These are phyloP conservation scores for Petaurus breviceps DNA, from an alignment of 2,113 vertebrate species.

Conservation along the genomic window DNA sequence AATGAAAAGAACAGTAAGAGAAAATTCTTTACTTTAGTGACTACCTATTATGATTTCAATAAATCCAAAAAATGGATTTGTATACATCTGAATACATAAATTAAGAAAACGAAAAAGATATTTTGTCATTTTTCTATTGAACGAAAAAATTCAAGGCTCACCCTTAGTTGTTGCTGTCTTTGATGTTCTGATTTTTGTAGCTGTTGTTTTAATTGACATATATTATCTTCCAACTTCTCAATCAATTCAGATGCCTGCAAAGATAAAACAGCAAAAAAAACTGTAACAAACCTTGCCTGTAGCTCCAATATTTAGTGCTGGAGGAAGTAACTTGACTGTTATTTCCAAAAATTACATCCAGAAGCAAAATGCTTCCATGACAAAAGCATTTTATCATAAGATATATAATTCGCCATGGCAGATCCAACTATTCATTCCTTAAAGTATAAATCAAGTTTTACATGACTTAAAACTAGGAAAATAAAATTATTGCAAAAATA, in stretches of 20 bases:
- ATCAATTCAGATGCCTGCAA: slow-evolving; percentile 88
- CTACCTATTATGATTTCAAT: background rate
- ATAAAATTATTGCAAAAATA: slow-evolving; percentile 12
- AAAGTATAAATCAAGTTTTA: slow-evolving; percentile 41
- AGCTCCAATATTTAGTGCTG: slow-evolving; percentile 30
- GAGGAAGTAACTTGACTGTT: background rate
- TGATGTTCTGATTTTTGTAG: slow-evolving; percentile 87
- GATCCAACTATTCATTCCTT: background rate
- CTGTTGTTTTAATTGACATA: slow-evolving; percentile 87
- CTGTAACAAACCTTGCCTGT: slow-evolving; percentile 30
- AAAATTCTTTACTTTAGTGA: slow-evolving; percentile 13
- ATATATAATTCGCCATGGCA: slow-evolving; percentile 40
- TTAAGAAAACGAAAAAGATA: background rate
- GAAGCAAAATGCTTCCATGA: slow-evolving; percentile 48
- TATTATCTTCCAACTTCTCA: slow-evolving; percentile 85
- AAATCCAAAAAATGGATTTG: background rate
- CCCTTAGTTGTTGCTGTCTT: slow-evolving; percentile 87
- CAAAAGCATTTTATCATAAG: background rate
- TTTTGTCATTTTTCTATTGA: slow-evolving; percentile 10
- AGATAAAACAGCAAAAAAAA: slow-evolving; percentile 58
- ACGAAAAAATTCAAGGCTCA: slow-evolving; percentile 75
- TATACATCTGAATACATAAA: background rate
- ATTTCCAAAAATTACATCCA: slow-evolving; percentile 39
- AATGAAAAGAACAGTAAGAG: background rate
- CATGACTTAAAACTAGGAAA: slow-evolving; percentile 27